These are phyloP conservation scores for Castor canadensis DNA, from an alignment of 2,113 vertebrate species.

Conservation along the genomic window DNA sequence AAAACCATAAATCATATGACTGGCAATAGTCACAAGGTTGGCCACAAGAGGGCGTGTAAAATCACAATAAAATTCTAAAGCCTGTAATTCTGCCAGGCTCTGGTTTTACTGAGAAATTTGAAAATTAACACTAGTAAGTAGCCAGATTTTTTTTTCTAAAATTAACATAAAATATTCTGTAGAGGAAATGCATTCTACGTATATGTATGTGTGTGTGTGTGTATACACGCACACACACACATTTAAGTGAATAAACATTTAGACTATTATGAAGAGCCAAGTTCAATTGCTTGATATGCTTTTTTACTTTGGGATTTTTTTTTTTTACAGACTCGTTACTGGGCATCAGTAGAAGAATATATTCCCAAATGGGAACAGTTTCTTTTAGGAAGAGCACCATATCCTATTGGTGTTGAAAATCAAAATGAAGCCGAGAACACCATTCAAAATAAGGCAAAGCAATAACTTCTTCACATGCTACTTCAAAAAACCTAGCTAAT, in stretches of 20 bases:
- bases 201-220: not conserved
- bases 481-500: conserved; percentile 51
- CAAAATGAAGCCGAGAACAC: conserved; percentile 75
- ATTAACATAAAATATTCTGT: conserved; percentile 80
- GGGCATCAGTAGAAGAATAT: conserved; percentile 90
- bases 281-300: conserved; percentile 78
- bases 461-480: conserved; percentile 64
- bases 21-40: conserved; percentile 71
- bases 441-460: conserved; percentile 56
- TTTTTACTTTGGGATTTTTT: conserved; percentile 67
- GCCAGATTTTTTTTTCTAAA: conserved; percentile 79
- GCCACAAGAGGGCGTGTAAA: conserved; percentile 88
- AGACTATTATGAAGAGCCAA: conserved; percentile 80
- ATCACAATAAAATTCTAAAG: conserved; percentile 80
- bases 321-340: conserved; percentile 89
- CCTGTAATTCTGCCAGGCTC: conserved; percentile 77
- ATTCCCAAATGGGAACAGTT: conserved; percentile 91
- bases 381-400: conserved; percentile 88
- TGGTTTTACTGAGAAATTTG: conserved; percentile 79
- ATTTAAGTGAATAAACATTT: conserved; percentile 73
- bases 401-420: conserved; percentile 80
- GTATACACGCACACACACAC: conserved; percentile 38
- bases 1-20: not conserved
- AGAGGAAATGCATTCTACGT: conserved; percentile 75
- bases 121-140: conserved; percentile 80